Percentiles rank a stretch among this genome's conserved stretches.
Evolutionary conservation across 2,888 invertebrate genomes (phyloP).

Genomic region (Drosophila aldrichi): DNA sequence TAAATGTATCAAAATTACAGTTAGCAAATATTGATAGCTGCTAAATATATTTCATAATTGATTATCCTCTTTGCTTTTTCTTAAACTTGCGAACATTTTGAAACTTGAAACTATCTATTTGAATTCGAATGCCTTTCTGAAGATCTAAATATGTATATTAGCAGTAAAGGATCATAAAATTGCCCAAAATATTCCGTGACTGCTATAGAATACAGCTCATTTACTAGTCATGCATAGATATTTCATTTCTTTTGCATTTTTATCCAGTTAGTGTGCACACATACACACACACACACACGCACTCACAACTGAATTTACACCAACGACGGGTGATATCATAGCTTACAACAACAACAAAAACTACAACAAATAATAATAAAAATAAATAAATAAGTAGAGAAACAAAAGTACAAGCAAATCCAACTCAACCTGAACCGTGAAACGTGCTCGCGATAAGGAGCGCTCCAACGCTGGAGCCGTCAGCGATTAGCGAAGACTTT

Average conservation of each 20-base stretch:
- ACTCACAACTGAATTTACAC: conserved; percentile 30
- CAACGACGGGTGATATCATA: conserved; percentile 50
- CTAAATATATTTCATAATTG: no score
- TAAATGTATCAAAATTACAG: no score
- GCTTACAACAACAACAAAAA: conserved; percentile 18
- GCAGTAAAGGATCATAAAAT: neutral
- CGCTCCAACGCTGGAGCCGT: conserved; percentile 24
- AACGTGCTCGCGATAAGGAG: conserved; percentile 72
- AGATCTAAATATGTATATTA: neutral
- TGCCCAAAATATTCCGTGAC: neutral
- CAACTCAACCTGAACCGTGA: conserved; percentile 48
- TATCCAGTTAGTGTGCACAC: conserved; percentile 37
- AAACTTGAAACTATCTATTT: no score
- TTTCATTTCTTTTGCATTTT: neutral
- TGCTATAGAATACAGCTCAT: neutral
- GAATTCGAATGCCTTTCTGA: no score
- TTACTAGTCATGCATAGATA: neutral
- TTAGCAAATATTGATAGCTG: no score
- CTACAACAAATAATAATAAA: conserved; percentile 3
- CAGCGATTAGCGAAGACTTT: conserved; percentile 36
- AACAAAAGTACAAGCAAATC: conserved; percentile 26
- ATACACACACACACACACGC: conserved; percentile 17
- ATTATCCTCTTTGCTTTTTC: no score
- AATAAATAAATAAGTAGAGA: conserved; percentile 8
- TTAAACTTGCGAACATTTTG: no score